Evolutionary conservation across 2,888 invertebrate species (phyloP).

Genomic region (Protonemura montana): DNA sequence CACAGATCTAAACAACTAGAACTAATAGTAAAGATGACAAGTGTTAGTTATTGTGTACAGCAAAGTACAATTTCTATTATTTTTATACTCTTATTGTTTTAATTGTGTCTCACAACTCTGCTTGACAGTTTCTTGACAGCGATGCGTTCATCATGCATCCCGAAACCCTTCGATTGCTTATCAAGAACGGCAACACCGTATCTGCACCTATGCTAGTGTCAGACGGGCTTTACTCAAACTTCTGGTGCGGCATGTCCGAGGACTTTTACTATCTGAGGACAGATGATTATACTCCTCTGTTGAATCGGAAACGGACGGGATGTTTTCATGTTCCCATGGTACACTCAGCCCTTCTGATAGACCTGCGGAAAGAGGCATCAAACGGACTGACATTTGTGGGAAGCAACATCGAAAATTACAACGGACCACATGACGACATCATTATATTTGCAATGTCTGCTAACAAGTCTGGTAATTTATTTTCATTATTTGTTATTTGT

Average conservation of each 20-base stretch:
- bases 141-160: slow-evolving; percentile 82
- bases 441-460: slow-evolving; percentile 90
- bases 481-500: neutral
- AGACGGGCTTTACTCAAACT: slow-evolving; percentile 91
- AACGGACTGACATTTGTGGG: slow-evolving; percentile 78
- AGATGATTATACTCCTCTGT: slow-evolving; percentile 82
- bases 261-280: slow-evolving; percentile 85
- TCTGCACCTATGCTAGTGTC: slow-evolving; percentile 88
- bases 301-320: slow-evolving; percentile 72
- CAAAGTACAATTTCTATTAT: too few relatives aligned
- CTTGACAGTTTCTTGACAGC: slow-evolving; percentile 83
- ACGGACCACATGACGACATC: slow-evolving; percentile 89
- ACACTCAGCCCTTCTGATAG: slow-evolving; percentile 84
- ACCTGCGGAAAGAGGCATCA: slow-evolving; percentile 68
- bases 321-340: slow-evolving; percentile 90
- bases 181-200: slow-evolving; percentile 69
- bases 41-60: too few relatives aligned
- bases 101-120: too few relatives aligned
- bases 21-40: too few relatives aligned
- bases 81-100: too few relatives aligned
- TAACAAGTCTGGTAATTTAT: slow-evolving; percentile 65
- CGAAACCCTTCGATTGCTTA: slow-evolving; percentile 68
- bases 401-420: slow-evolving; percentile 67
- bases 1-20: too few relatives aligned
- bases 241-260: slow-evolving; percentile 93